These are phyloP conservation scores for Polydrusus pterygomalis DNA, from an alignment of 2,888 invertebrate species.

Conservation along the genomic window DNA sequence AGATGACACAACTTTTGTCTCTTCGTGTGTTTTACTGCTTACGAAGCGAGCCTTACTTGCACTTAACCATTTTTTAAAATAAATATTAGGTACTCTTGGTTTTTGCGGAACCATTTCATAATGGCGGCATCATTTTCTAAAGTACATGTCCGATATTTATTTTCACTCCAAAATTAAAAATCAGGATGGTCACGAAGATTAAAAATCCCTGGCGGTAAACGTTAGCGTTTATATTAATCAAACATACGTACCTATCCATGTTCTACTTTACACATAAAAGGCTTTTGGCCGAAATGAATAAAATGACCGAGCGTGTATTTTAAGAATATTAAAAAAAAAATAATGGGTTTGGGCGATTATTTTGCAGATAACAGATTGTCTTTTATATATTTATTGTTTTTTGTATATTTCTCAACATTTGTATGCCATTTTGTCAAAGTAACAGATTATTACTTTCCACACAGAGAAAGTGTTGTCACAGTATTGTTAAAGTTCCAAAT, in stretches of 20 bases:
- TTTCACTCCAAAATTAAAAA: conserved; percentile 2
- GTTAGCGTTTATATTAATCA: conserved; percentile 22
- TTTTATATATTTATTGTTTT: no score
- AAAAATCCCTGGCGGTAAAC: conserved; percentile 24
- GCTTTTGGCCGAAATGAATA: conserved; percentile 13
- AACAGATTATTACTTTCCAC: no score
- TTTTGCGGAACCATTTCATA: not conserved
- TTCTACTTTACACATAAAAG: conserved; percentile 7
- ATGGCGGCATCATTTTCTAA: not conserved
- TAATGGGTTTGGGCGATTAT: conserved; percentile 14
- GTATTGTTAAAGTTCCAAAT: no score
- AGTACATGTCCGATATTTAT: not conserved
- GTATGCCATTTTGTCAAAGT: no score
- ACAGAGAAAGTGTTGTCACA: no score
- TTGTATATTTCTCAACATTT: no score
- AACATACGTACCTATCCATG: conserved; percentile 2
- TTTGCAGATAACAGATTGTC: no score
- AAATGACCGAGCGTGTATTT: conserved; percentile 17
- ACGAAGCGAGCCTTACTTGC: no score
- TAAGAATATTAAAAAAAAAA: conserved; percentile 22
- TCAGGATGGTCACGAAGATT: conserved; percentile 24
- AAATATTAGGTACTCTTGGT: no score
- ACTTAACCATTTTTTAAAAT: no score
- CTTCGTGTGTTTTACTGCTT: no score
- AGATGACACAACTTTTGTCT: no score